phyloP scores from a whole-genome alignment of 2,113 vertebrate species.

The Brachyhypopomus gauderio region DNA sequence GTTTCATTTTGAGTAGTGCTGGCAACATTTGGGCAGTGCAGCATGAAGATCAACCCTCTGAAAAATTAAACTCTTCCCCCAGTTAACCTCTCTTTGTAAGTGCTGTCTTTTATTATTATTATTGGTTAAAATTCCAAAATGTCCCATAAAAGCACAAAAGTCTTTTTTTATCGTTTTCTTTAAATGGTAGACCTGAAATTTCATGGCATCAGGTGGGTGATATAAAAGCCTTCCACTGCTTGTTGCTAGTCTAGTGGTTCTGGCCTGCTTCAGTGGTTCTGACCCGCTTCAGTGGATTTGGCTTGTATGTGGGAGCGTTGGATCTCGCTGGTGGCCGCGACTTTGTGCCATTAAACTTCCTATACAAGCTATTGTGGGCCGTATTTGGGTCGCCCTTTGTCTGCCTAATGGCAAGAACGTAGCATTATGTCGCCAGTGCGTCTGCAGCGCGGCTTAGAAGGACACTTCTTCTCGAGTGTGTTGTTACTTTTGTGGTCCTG shows the following conservation, averaged over 20 bases:
- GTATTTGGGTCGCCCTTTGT: slow-evolving; percentile 48
- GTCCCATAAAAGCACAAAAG: neutral
- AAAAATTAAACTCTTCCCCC: too few species aligned
- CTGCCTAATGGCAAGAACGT: slow-evolving; percentile 47
- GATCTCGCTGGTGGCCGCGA: neutral
- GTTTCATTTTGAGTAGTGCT: too few species aligned
- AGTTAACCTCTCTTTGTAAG: too few species aligned
- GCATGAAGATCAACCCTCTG: too few species aligned
- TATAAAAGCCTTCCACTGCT: neutral
- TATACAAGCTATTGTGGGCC: slow-evolving; percentile 15
- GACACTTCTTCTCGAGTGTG: slow-evolving; percentile 2
- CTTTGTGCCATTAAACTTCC: slow-evolving; percentile 13
- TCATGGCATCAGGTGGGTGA: neutral
- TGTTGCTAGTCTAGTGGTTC: neutral
- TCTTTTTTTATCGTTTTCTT: neutral
- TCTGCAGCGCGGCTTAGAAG: slow-evolving; percentile 14
- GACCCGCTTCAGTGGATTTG: neutral
- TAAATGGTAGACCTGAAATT: neutral
- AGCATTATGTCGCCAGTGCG: slow-evolving; percentile 41
- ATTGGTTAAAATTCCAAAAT: neutral
- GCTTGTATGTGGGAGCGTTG: neutral
- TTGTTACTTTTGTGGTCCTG: slow-evolving; percentile 43
- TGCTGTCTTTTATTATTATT: too few species aligned
- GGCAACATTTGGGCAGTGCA: too few species aligned
- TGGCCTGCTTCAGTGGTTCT: neutral